These are phyloP conservation scores for Crotalus viridis DNA, from an alignment of 2,113 vertebrate genomes.

Conservation along the genomic window DNA sequence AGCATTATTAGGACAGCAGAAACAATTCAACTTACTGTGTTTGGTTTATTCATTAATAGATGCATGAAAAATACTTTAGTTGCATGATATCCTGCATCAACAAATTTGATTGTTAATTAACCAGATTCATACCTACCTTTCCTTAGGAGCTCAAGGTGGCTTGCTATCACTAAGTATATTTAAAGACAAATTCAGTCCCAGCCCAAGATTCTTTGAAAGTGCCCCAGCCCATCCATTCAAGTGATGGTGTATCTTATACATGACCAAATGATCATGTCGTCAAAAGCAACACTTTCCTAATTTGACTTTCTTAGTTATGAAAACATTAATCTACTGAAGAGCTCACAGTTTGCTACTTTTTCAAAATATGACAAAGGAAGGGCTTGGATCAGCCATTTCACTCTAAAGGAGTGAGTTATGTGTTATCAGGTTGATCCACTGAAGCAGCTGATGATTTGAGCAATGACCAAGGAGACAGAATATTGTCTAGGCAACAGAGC, in stretches of 20 bases:
- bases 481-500: not conserved
- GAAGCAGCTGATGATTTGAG: not conserved
- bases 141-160: not conserved
- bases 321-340: not conserved
- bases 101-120: not conserved
- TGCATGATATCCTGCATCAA: not conserved
- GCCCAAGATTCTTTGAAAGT: not conserved
- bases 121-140: not conserved
- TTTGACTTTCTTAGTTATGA: not conserved
- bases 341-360: not conserved
- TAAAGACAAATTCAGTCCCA: not conserved
- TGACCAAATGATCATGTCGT: not conserved
- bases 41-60: not conserved
- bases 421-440: not conserved
- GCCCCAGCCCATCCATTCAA: not conserved
- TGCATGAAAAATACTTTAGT: not conserved
- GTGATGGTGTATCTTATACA: not conserved
- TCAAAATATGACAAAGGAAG: not conserved
- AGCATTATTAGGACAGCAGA: not conserved
- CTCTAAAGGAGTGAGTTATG: not conserved
- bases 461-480: not conserved
- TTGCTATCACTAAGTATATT: not conserved
- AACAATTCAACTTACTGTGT: not conserved
- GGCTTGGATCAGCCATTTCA: not conserved
- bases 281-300: not conserved